These are phyloP conservation scores for Canis aureus DNA, from an alignment of 2,113 vertebrate genomes.

Conservation along the genomic window DNA sequence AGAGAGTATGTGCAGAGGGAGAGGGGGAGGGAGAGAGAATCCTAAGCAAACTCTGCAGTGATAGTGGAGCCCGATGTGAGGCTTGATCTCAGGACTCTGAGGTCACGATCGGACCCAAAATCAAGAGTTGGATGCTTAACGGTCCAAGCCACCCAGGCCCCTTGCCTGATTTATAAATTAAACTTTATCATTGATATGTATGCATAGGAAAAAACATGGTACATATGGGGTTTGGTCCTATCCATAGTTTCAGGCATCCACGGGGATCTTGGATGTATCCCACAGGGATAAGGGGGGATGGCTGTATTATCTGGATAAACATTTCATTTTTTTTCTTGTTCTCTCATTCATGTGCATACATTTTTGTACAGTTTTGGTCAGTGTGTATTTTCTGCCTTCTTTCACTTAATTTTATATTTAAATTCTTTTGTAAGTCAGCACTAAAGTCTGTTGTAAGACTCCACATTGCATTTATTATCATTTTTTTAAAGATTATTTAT, in stretches of 20 bases:
- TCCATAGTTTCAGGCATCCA: neutral
- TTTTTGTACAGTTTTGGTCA: neutral
- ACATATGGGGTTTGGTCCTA: neutral
- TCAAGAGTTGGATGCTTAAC: no score
- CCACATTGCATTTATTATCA: neutral
- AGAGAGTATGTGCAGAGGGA: no score
- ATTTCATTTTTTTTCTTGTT: neutral
- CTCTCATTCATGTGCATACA: neutral
- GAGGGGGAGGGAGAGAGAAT: no score
- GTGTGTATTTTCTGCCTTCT: conserved; percentile 12
- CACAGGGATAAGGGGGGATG: neutral
- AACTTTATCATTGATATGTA: neutral
- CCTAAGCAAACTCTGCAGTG: no score
- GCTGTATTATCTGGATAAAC: neutral
- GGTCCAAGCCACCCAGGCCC: no score
- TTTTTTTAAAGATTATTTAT: no score
- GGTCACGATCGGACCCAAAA: no score
- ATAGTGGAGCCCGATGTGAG: no score
- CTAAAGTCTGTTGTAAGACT: neutral
- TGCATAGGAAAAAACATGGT: neutral
- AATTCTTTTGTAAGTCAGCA: neutral
- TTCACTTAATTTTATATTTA: neutral
- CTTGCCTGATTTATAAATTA: neutral
- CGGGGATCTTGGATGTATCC: neutral
- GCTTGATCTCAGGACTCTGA: no score